Evolutionary conservation across 2,113 vertebrate species (phyloP), one percentile per base, ranked within the genome.

Genomic region (Stegostoma tigrinum): DNA sequence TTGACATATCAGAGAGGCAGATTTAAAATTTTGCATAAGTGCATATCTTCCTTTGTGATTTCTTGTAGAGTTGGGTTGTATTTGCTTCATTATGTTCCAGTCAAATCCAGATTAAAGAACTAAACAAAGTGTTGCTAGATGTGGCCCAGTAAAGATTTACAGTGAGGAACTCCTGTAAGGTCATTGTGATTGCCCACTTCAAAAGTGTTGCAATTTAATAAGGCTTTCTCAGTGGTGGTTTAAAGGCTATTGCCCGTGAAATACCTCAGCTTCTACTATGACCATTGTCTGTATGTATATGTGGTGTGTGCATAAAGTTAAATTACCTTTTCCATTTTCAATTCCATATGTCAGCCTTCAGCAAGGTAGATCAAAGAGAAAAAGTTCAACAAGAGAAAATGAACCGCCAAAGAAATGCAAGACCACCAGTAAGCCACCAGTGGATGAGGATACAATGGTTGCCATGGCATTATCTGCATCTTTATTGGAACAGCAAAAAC

Each of bases 381-480:
- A 98, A 97, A 97, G 96, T n/a, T 95, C 96, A 5, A 78, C 96
- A 42, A 97, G 94, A 2, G 96, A 97, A 30, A 96, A 96, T 48
- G 96, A 97, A 27, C 97, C 96, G 0, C 97, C 85, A 5, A 99
- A 98, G 97, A 98, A 96, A 75, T 96, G 96, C 96, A 98, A 97
- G 96, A 98, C 96, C 95, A 78, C 24, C 38, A 97, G 97, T 96
- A 70, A 96, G 0, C 97, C 97, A 34, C 93, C 94, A 0, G 96
- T 97, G 17, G 98, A 98, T 0, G 98, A 99, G 97, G 98, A 99
- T 96, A 96, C 99, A 96, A 97, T 98, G 97, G 97, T 99, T 96
- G 99, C 99, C 90, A 96, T 99, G 98, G 99, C 99, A 91, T 97
- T 99, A 97, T 99, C 99, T 85, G 98, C 98, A 64, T 99, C 99